A percentile compares a stretch with the other conserved stretches of the same genome.
phyloP scores from a whole-genome alignment of 2,888 invertebrate species.

The Drosophila paranaensis region DNA sequence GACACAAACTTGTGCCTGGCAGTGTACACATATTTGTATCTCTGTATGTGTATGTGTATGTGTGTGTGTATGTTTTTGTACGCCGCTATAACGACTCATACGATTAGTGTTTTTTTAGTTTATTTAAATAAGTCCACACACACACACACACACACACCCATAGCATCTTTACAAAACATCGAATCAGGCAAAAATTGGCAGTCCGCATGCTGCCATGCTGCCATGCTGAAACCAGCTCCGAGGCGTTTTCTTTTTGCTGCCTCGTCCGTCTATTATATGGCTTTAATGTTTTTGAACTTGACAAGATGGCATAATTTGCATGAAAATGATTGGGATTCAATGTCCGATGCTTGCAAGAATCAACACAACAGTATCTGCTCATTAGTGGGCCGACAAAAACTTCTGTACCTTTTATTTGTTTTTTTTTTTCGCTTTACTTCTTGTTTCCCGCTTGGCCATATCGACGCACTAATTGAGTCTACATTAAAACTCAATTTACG shows the following conservation, averaged over 20 bases:
- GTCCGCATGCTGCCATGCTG: slow-evolving; percentile 6
- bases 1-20: slow-evolving; percentile 62
- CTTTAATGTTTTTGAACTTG: slow-evolving; percentile 76
- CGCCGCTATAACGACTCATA: slow-evolving; percentile 57
- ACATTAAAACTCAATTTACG: slow-evolving; percentile 77
- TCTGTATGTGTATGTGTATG: background rate
- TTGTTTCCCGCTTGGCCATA: slow-evolving; percentile 24
- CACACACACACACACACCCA: slow-evolving; percentile 8
- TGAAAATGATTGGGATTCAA: slow-evolving; percentile 57
- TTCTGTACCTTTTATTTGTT: slow-evolving; percentile 28
- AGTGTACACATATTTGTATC: background rate
- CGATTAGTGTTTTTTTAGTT: slow-evolving; percentile 56
- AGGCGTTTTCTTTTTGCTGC: slow-evolving; percentile 33
- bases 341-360: slow-evolving; percentile 51
- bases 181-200: slow-evolving; percentile 35
- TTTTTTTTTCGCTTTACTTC: slow-evolving; percentile 8
- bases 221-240: slow-evolving; percentile 11
- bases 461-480: slow-evolving; percentile 41
- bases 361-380: slow-evolving; percentile 30
- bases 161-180: slow-evolving; percentile 42
- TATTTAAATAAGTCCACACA: slow-evolving; percentile 23
- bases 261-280: slow-evolving; percentile 57
- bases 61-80: slow-evolving; percentile 9
- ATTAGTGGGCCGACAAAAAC: slow-evolving; percentile 42
- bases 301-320: slow-evolving; percentile 70